Conservation (phyloP, 1,140 invertebrate genomes). For the Platyscapa corneri region DNA sequence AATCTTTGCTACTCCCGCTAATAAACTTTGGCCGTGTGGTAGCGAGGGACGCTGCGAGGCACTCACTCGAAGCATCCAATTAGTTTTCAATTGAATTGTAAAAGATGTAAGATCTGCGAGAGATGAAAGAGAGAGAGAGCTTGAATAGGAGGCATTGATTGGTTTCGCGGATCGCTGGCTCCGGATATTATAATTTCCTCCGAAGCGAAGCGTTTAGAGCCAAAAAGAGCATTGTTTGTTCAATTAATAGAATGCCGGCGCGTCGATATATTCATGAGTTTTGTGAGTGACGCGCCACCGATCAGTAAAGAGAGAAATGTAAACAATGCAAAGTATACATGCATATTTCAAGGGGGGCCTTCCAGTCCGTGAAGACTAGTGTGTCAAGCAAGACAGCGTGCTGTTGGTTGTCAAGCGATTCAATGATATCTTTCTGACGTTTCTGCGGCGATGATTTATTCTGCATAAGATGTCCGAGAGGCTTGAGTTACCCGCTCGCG, state of each 20-base stretch:
- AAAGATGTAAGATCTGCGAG: background rate
- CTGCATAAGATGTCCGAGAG: slow-evolving; percentile 68
- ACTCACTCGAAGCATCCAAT: background rate
- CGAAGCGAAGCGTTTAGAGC: no score
- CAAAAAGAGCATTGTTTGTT: background rate
- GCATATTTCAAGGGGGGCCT: background rate
- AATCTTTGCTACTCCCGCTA: background rate
- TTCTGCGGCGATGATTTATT: slow-evolving; percentile 72
- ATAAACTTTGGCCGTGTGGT: background rate
- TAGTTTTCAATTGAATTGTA: background rate
- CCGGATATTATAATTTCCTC: no score
- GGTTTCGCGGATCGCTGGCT: no score
- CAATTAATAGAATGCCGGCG: background rate
- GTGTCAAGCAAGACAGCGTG: slow-evolving; percentile 38
- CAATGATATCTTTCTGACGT: slow-evolving; percentile 72
- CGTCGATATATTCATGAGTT: background rate
- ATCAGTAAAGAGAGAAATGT: background rate
- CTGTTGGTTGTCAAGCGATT: slow-evolving; percentile 67
- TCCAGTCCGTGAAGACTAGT: background rate
- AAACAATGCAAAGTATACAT: background rate
- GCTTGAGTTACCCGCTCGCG: slow-evolving; percentile 68
- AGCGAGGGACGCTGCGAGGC: background rate
- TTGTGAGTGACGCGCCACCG: background rate
- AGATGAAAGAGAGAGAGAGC: no score
- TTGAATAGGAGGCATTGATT: no score